Evolutionary conservation across 2,888 invertebrate species (phyloP), one percentile per base, ranked within the genome.

Genomic region (Pycnomerus fuliginosus): DNA sequence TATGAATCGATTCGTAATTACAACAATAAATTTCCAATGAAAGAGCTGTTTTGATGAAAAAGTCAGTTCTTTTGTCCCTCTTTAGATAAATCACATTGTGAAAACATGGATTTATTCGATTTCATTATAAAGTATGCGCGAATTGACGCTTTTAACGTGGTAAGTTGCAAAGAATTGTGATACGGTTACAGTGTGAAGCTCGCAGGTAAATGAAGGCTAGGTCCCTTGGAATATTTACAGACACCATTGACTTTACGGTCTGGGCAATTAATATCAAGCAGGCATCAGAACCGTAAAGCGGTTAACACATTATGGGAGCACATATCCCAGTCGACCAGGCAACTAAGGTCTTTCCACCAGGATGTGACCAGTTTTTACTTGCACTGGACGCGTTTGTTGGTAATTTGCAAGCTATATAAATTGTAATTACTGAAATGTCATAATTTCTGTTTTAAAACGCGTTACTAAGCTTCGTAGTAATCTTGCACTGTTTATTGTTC

Each of bases 1-100:
- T 55, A 58, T 60, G 56, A 55, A 60, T 60, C 56, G 60, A 58
- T 56, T 48, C 54, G 50, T 58, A 59, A 59, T 59, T 58, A 53
- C 51, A 30, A 23, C 45, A 48, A 60, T 60, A 60, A 55, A 58
- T 58, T 47, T 52, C 53, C 37, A 20, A 33, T 48, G 52, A 55
- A 54, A 54, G 54, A 45, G 53, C 48, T 52, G 51, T 50, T 48
- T 48, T 48, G 43, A 48, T 43, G 38, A 48, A 43, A 46, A 48
- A 48, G 39, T 44, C 39, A 43, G 23, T 22, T 23, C 25, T 29
- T 31, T 23, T 15, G 22, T 14, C 5, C 10, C 16, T 28, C 28
- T 23, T 14, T 35, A 36, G 33, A 37, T 46, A 41, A 48, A 34
- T 39, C 28, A 27, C 43, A 22, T 22, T n/a, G 25, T 5, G 14